Evolutionary conservation across 2,888 invertebrate species (phyloP), one percentile per base, ranked within the genome.

Genomic region (Rosalia funebris): DNA sequence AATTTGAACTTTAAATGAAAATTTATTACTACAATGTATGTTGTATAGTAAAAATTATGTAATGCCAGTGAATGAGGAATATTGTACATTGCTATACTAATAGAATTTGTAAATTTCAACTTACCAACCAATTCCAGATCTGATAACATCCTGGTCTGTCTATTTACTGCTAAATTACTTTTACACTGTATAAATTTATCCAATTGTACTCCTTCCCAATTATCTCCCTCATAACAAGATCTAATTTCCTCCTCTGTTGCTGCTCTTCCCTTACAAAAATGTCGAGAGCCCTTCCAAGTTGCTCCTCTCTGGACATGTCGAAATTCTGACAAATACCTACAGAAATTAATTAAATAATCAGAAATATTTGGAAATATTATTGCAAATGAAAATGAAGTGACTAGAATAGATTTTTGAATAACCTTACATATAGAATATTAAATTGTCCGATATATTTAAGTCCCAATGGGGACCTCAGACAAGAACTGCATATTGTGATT

Each of bases 71-170:
- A n/a, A n/a, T n/a, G n/a, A n/a, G n/a, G n/a, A n/a, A n/a, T n/a
- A n/a, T n/a, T n/a, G n/a, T n/a, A n/a, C n/a, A n/a, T n/a, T n/a
- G n/a, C n/a, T n/a, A n/a, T n/a, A n/a, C n/a, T n/a, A n/a, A n/a
- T n/a, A n/a, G n/a, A n/a, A n/a, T n/a, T n/a, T n/a, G n/a, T n/a
- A n/a, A 25, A 5, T 25, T 25, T 34, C 2, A 7, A 63, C 69
- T 67, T 61, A 72, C 73, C 95, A 32, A 98, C 92, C 47, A 97
- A 86, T 58, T 94, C 93, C 68, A 99, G 85, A 84, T 99, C 96
- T 11, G 98, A 95, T 75, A 99, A 82, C 99, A 99, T 99, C 70
- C 98, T 87, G 1, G 98, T 98, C 84, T 98, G 98, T 62, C 99
- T 86, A 83, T 99, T 98, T 76, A 90, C 91, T 14, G 98, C 99